Evolutionary conservation across 2,888 invertebrate species (phyloP).

Genomic region (Ichneumon xanthorius): DNA sequence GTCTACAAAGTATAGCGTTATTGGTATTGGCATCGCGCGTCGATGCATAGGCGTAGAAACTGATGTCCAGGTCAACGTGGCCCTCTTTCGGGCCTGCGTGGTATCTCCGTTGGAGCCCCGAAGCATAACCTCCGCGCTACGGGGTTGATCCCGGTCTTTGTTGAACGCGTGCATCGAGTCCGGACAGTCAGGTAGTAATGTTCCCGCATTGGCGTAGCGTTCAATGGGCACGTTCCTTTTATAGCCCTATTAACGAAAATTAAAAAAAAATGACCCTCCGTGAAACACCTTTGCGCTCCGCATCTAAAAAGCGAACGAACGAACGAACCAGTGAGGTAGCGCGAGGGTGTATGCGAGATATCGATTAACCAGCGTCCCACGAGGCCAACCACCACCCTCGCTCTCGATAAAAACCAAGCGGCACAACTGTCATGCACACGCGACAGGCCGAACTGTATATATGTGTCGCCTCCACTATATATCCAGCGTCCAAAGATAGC

Average conservation of each 20-base stretch:
- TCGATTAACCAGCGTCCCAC: slow-evolving; percentile 55
- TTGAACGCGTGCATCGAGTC: slow-evolving; percentile 38
- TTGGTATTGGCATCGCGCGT: neutral
- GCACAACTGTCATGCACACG: slow-evolving; percentile 56
- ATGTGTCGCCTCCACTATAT: slow-evolving; percentile 13
- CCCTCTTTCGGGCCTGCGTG: neutral
- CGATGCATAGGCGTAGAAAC: slow-evolving; percentile 14
- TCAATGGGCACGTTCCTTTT: slow-evolving; percentile 20
- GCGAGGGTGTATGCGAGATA: slow-evolving; percentile 60
- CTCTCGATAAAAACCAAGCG: slow-evolving; percentile 47
- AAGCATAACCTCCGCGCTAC: slow-evolving; percentile 41
- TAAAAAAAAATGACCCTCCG: slow-evolving; percentile 32
- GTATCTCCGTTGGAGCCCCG: slow-evolving; percentile 7
- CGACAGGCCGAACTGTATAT: slow-evolving; percentile 31
- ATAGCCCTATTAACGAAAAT: neutral
- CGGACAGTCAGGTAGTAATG: slow-evolving; percentile 53
- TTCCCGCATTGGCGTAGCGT: slow-evolving; percentile 55
- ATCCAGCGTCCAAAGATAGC: slow-evolving; percentile 66
- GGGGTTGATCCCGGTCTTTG: slow-evolving; percentile 64
- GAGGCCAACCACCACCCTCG: slow-evolving; percentile 41
- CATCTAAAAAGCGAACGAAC: slow-evolving; percentile 12
- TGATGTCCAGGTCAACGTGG: neutral
- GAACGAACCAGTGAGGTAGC: neutral
- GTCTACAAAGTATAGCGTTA: neutral
- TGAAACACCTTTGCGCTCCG: slow-evolving; percentile 40